Base-by-base conservation (phyloP, 1,140 invertebrate species). In the Conus ventricosus region DNA sequence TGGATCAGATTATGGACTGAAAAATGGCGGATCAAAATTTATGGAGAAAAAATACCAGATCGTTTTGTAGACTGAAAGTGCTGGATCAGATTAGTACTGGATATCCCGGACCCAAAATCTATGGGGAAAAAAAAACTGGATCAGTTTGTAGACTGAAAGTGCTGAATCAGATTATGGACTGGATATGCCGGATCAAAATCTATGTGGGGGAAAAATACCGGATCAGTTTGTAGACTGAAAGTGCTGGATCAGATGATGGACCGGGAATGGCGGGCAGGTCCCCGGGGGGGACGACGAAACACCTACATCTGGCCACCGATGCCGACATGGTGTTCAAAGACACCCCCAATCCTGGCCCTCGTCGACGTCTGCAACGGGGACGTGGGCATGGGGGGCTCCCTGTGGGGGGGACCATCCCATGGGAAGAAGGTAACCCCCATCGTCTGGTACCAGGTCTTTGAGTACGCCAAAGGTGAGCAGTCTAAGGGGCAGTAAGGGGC, bases 391-490 rank as follows among this genome's bases (percentile, higher is more conserved):
- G 92, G 25, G 92, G 92, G 0, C 85, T 88, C 53, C 92, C 92
- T 11, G 90, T 90, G 83, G 92, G 92, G 5, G 39, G 39, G 3
- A 0, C 39, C 39, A 39, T 3, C 39, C 39, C 39, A 39, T 39
- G 39, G 39, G 39, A 39, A 91, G n/a, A 91, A 90, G 83, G 85
- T 83, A 39, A 94, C 96, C 86, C 95, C 95, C 0, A 96, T 96
- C 94, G 95, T 96, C 7, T 96, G 96, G 96, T 96, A 96, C 88
- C 96, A 96, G 90, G 96, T 96, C 91, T 96, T 96, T 92, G 96
- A 96, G 90, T 96, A 96, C 96, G 92, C 96, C 11, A 92, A 92
- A 91, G 92, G 92, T 92, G 84, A 86, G 82, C 75, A n/a, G 20
- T 20, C n/a, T 81, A 5, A 67, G 63, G 39, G 39, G 39, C 39